A percentile compares a stretch with the other conserved stretches of the same genome.
These are phyloP conservation scores for Allophyes oxyacanthae DNA, from an alignment of 2,888 invertebrate genomes.

Conservation along the genomic window DNA sequence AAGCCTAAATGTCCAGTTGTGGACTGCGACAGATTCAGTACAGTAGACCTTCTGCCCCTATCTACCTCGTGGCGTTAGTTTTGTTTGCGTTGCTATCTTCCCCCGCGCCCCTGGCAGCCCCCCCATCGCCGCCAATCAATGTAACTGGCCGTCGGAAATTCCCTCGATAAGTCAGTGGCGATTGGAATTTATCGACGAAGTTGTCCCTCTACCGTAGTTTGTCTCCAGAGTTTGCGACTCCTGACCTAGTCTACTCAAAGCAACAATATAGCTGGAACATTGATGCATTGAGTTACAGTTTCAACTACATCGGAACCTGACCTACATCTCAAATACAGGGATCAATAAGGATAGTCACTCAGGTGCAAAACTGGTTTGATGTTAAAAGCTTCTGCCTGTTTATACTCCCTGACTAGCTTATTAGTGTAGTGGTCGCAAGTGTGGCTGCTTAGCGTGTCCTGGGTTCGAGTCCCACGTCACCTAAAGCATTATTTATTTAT, in stretches of 20 bases:
- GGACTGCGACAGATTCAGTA: not conserved
- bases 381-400: too few relatives aligned
- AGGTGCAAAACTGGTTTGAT: too few relatives aligned
- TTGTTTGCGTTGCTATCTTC: constrained; percentile 13
- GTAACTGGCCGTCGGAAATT: constrained; percentile 50
- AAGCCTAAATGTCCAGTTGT: not conserved
- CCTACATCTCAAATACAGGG: too few relatives aligned
- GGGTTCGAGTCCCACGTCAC: too few relatives aligned
- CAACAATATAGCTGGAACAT: constrained; percentile 7
- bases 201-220: constrained; percentile 36
- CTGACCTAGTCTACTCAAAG: constrained; percentile 21
- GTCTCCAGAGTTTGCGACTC: constrained; percentile 23
- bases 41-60: constrained; percentile 15
- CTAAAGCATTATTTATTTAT: too few relatives aligned
- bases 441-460: too few relatives aligned
- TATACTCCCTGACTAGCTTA: too few relatives aligned
- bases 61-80: constrained; percentile 16
- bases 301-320: not conserved
- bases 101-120: not conserved
- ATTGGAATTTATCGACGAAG: constrained; percentile 51
- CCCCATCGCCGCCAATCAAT: constrained; percentile 41
- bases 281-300: not conserved
- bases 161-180: constrained; percentile 48
- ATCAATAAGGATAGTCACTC: too few relatives aligned
- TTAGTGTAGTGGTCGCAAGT: too few relatives aligned